Conservation (phyloP, 2,888 invertebrate genomes). For the Ligdia adustata region DNA sequence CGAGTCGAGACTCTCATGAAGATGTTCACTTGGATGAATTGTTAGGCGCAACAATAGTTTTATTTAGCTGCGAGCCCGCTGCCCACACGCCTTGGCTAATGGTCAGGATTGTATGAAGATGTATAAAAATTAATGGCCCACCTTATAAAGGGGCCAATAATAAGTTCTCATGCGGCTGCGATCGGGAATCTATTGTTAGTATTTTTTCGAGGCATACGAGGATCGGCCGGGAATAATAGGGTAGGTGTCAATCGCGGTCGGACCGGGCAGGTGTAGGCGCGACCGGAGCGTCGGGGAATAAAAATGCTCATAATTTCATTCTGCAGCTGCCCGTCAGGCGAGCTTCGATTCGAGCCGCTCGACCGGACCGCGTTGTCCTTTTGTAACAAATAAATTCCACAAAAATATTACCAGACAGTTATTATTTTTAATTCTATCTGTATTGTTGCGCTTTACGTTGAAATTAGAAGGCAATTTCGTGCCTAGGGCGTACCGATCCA, state of each 20-base stretch:
- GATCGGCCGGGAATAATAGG: conserved; percentile 69
- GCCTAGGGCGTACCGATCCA: conserved; percentile 16
- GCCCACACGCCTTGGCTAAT: conserved; percentile 82
- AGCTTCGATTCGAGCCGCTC: conserved; percentile 65
- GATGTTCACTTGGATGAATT: conserved; percentile 81
- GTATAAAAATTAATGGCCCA: conserved; percentile 75
- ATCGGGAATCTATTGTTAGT: conserved; percentile 71
- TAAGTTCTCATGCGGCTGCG: conserved; percentile 80
- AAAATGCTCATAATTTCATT: conserved; percentile 81
- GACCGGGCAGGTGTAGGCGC: conserved; percentile 71
- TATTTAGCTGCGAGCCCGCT: conserved; percentile 80
- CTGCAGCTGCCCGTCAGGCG: conserved; percentile 81
- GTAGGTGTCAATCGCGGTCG: conserved; percentile 79
- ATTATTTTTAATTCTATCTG: conserved; percentile 66
- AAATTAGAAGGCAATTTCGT: conserved; percentile 49
- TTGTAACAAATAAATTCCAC: conserved; percentile 68
- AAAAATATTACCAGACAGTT: conserved; percentile 64
- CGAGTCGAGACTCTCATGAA: conserved; percentile 68
- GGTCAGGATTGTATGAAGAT: conserved; percentile 80
- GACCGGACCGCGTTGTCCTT: conserved; percentile 61
- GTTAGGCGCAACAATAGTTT: conserved; percentile 80
- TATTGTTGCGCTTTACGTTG: conserved; percentile 50
- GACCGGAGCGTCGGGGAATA: conserved; percentile 60
- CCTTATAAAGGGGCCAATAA: conserved; percentile 78
- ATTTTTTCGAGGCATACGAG: conserved; percentile 68